Percentiles rank a stretch among this genome's conserved stretches.
These are phyloP conservation scores for Archocentrus centrarchus DNA, from an alignment of 2,113 vertebrate genomes.

Conservation along the genomic window DNA sequence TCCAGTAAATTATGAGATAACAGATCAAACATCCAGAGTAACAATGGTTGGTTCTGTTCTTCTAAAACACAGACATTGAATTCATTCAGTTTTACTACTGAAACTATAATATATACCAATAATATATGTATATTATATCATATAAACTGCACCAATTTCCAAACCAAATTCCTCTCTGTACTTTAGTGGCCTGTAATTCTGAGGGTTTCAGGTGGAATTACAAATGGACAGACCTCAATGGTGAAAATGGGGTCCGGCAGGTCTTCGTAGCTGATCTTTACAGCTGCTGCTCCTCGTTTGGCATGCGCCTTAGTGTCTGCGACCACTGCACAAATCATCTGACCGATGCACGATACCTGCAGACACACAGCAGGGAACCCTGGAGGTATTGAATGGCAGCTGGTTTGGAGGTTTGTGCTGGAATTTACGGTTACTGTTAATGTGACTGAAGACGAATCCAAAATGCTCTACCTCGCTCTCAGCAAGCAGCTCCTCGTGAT, in stretches of 20 bases:
- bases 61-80: too few species aligned
- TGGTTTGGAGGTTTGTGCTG: too few species aligned
- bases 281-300: slow-evolving; percentile 66
- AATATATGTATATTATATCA: too few species aligned
- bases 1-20: not conserved
- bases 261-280: slow-evolving; percentile 79
- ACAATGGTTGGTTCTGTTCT: not conserved
- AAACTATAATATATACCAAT: not conserved
- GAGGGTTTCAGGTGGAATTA: too few species aligned
- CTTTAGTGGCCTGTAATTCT: too few species aligned
- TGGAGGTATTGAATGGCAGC: too few species aligned
- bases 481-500: slow-evolving; percentile 74
- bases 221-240: slow-evolving; percentile 62
- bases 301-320: slow-evolving; percentile 75
- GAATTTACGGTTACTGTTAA: not conserved
- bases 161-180: too few species aligned
- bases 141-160: too few species aligned
- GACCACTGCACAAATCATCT: slow-evolving; percentile 76
- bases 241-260: slow-evolving; percentile 75
- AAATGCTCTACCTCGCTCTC: slow-evolving; percentile 62
- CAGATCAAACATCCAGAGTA: not conserved
- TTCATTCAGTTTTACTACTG: not conserved
- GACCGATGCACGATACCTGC: slow-evolving; percentile 81
- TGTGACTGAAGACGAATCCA: not conserved
- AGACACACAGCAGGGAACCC: not conserved